Conservation (phyloP, 2,113 vertebrate species). For the Amphiprion percula region DNA sequence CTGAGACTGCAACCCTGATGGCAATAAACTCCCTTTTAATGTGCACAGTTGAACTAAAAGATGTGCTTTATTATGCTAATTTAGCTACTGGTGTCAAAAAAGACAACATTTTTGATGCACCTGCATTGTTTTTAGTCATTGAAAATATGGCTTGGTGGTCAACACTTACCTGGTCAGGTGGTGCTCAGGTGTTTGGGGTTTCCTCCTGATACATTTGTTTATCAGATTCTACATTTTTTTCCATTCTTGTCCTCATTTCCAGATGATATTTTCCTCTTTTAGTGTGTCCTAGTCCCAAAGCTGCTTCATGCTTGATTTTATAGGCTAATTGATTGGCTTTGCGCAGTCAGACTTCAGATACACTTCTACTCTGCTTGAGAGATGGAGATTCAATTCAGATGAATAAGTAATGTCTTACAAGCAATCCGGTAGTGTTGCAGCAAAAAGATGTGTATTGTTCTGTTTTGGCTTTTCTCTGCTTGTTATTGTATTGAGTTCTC, state of each 20-base stretch:
- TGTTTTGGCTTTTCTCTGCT: not conserved
- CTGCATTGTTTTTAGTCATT: conserved; percentile 9
- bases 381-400: conserved; percentile 41
- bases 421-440: conserved; percentile 13
- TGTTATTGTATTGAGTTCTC: conserved; percentile 11
- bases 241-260: conserved; percentile 1
- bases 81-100: not conserved
- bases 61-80: conserved; percentile 33
- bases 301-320: conserved; percentile 43
- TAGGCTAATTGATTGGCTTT: conserved; percentile 55
- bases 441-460: conserved; percentile 10
- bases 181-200: too few species aligned
- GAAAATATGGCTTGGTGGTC: not conserved
- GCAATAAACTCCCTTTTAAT: conserved; percentile 28
- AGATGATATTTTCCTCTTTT: conserved; percentile 28
- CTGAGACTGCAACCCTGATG: conserved; percentile 32
- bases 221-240: not conserved
- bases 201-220: too few species aligned
- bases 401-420: conserved; percentile 57
- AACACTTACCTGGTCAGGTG: conserved; percentile 15
- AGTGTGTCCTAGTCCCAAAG: conserved; percentile 9
- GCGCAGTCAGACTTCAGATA: conserved; percentile 35
- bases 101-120: conserved; percentile 4
- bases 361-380: conserved; percentile 38
- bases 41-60: conserved; percentile 22